Base-by-base conservation (phyloP, 1,140 invertebrate species). In the Drosophila kikkawai region DNA sequence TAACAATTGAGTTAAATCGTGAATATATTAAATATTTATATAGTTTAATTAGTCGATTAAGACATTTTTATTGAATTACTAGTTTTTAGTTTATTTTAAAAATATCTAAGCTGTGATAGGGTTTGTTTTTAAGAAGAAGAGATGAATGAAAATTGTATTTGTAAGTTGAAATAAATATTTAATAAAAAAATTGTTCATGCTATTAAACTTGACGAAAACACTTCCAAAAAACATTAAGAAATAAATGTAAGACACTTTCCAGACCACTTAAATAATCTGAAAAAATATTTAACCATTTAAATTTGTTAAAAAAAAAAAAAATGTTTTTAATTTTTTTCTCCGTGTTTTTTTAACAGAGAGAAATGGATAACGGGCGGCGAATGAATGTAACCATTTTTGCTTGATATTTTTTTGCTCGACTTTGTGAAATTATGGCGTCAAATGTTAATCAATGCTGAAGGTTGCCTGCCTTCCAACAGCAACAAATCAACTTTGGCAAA, bases 341-440 rank as follows among this genome's bases (percentile, higher is more conserved):
- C 9, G 34, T 42, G 22, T 19, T 11, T 26, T 17, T 44, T 5
- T 17, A 32, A 39, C 26, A 56, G n/a, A 37, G 36, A 64, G 34
- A 61, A 66, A 63, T 66, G 26, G 50, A 56, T 39, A 55, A 59
- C 58, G 34, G 41, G 32, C 59, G 26, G 32, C 42, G 15, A 34
- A 37, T 29, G 13, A 64, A 59, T 68, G 74, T 68, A 77, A 77
- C 59, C 51, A 47, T 64, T 64, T 63, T 53, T 75, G 82, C 78
- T 80, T 69, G 68, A 85, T 79, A 26, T 56, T 34, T 68, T 67
- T 73, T 87, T 73, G 63, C 81, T 82, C 63, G 70, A 73, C 51
- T 87, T 86, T 87, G 73, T 83, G 85, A 88, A 88, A 88, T 90
- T 88, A 85, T 85, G 88, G 88, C 81, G 85, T 90, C 85, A 90